A percentile compares a stretch with the other conserved stretches of the same genome.
Evolutionary conservation across 2,797 vertebrate species (phyloP).

Genomic region (Eleutherodactylus coqui): DNA sequence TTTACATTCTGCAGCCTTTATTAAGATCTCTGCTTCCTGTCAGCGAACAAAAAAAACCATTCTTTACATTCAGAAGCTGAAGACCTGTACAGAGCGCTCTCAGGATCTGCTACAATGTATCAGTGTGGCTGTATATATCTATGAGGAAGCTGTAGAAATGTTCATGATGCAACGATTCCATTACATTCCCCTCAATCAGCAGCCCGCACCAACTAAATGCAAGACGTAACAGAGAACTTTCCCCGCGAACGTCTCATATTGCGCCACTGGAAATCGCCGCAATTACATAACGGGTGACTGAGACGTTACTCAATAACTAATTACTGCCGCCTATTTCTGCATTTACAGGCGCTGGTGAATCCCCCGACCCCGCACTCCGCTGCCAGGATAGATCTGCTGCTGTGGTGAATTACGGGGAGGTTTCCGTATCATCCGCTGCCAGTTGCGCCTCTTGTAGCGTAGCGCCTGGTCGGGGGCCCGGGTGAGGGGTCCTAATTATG

Average conservation of each 20-base stretch:
- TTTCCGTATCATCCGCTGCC: constrained; percentile 36
- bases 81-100: no score
- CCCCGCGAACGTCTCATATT: background rate
- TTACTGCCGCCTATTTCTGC: background rate
- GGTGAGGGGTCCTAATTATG: constrained; percentile 29
- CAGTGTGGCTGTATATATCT: no score
- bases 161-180: no score
- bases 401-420: background rate
- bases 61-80: no score
- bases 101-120: no score
- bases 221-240: no score
- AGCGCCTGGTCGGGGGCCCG: background rate
- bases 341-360: background rate
- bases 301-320: background rate
- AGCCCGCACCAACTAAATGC: no score
- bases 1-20: no score
- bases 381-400: background rate
- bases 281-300: background rate
- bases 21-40: no score
- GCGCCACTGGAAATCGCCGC: background rate
- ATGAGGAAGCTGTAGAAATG: no score
- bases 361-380: background rate
- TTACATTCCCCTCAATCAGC: no score
- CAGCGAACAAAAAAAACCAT: no score
- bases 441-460: constrained; percentile 3